Evolutionary conservation across 2,888 invertebrate genomes (phyloP), one percentile per base, ranked within the genome.

Genomic region (Cantharis flavilabris): DNA sequence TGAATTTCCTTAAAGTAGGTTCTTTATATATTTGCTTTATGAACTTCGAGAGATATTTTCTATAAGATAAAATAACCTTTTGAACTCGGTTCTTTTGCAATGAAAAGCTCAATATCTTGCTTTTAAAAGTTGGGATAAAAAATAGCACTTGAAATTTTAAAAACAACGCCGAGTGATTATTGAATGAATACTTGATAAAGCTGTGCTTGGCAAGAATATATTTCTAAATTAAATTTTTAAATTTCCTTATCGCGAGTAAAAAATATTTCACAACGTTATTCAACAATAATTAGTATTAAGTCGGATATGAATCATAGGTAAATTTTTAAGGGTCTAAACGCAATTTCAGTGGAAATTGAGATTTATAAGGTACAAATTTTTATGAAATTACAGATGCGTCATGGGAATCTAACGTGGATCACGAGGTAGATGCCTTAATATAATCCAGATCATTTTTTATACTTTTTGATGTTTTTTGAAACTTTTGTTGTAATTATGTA

Each of bases 61-160:
- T 67, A 23, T 20, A 67, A 67, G 23, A 67, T 67, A 67, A 67
- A 26, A 67, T 67, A 67, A 67, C 65, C 65, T 67, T 67, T 67
- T 67, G 65, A 20, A 20, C 26, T 26, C 65, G n/a, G 26, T 67
- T 67, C 65, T 67, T 67, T 49, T 49, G n/a, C 49, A 49, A n/a
- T 49, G 49, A 49, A 49, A 49, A 49, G 49, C 49, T 49, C 49
- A 49, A 49, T 49, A 49, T n/a, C 49, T 49, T n/a, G 49, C 49
- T 49, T 49, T 49, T 49, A 49, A 49, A 49, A 49, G n/a, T 49
- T 49, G n/a, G n/a, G 49, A 49, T 49, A 49, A 49, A 49, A 49
- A 49, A 49, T 49, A 49, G 49, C 49, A 49, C 49, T 49, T 49
- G 49, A 49, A n/a, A 49, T n/a, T 49, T 49, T n/a, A 49, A 49